Percentiles rank a stretch among this genome's conserved stretches.
phyloP scores from a whole-genome alignment of 2,113 vertebrate genomes.

The Callaeas wilsoni region DNA sequence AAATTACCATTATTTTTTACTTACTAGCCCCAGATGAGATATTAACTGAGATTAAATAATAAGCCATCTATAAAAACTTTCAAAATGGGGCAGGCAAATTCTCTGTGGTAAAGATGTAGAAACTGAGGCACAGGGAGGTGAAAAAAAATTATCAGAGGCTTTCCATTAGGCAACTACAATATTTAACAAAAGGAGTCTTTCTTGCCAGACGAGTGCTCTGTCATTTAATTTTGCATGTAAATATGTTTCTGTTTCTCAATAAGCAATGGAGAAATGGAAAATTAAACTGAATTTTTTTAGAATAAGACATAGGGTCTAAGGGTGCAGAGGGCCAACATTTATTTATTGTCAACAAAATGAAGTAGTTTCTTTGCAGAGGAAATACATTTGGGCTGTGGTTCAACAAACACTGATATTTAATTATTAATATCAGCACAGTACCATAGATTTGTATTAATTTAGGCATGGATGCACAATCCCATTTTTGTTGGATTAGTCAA shows the following conservation, averaged over 20 bases:
- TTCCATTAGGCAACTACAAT: background rate
- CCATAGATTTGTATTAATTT: background rate
- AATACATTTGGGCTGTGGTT: background rate
- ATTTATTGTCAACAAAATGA: background rate
- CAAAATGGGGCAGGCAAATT: background rate
- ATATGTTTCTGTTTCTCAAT: background rate
- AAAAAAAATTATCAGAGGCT: background rate
- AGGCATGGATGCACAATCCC: background rate
- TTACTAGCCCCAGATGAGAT: background rate
- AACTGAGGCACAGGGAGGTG: background rate
- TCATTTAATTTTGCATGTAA: background rate
- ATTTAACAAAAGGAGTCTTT: background rate
- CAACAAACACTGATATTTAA: background rate
- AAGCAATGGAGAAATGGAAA: background rate
- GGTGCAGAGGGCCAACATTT: background rate
- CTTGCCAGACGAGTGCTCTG: background rate
- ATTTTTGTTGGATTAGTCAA: background rate
- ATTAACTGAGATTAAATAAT: background rate
- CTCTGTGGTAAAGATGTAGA: background rate
- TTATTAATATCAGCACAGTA: background rate
- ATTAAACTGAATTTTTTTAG: background rate
- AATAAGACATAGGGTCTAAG: background rate
- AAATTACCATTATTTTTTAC: background rate
- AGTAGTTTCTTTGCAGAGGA: background rate
- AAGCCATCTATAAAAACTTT: background rate